Base-by-base conservation (phyloP, 2,888 invertebrate species). In the Serrognathus titanus region DNA sequence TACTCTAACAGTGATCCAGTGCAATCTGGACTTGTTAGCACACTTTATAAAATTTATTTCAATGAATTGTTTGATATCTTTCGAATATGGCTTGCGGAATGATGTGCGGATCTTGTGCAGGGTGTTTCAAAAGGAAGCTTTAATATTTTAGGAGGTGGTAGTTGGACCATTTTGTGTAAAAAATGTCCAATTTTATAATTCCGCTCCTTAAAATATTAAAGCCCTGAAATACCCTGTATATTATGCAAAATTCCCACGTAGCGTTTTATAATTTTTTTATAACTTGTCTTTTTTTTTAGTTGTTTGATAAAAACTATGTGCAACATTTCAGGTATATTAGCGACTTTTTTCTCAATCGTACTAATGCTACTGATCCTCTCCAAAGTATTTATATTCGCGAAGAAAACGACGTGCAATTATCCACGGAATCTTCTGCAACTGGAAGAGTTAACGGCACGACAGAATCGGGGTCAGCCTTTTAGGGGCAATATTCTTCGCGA, bases 311-410 rank as follows among this genome's bases (percentile, higher is more conserved):
- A 16, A 2, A 16, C 16, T 16, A 16, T 16, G 16, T 16, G 16
- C 16, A 24, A 38, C 11, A 48, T 66, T 68, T 24, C 51, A 75
- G 74, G 73, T 66, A 69, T 75, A 20, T 65, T 75, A 37, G 75
- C 73, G 58, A 74, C 75, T n/a, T 62, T 75, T 11, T 71, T 75
- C 56, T 72, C 74, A 3, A 69, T 75, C 16, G 70, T 75, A 7
- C 65, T 76, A 4, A 67, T 76, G 47, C 63, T 76, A 2, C 68
- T 76, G 12, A 73, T 77, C 11, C 67, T 76, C 37, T 74, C 75
- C 6, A 74, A 73, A 63, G 68, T 76, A 35, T 71, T 75, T 53
- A 69, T 75, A 36, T 73, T 75, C 54, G 75, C 74, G 12, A 75
- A 73, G 55, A 76, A 75, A 51, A 66, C 49, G 48, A 38, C 43